A percentile compares a stretch with the other conserved stretches of the same genome.
Evolutionary conservation across 1,140 invertebrate species (phyloP).

Genomic region (Megalopta genalis): DNA sequence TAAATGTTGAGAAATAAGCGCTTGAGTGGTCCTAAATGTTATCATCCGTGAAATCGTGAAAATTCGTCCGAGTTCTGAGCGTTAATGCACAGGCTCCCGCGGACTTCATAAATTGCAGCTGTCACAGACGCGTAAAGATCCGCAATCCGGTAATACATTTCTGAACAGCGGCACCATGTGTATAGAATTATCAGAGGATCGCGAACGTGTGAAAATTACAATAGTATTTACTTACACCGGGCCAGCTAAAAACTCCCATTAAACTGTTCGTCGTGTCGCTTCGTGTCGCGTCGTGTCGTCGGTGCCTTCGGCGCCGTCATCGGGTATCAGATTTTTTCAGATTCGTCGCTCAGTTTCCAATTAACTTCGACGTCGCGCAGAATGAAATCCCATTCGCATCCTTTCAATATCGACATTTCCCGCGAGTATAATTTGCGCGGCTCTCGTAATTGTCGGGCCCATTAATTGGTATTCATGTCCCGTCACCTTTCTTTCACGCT

Average conservation of each 20-base stretch:
- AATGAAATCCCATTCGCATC: neutral
- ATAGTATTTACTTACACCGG: neutral
- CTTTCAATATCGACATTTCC: constrained; percentile 2
- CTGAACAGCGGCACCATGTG: too few relatives aligned
- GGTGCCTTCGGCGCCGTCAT: neutral
- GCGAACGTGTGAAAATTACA: neutral
- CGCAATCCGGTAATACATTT: too few relatives aligned
- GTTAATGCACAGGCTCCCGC: too few relatives aligned
- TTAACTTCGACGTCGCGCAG: constrained; percentile 6
- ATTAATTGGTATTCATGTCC: constrained; percentile 12
- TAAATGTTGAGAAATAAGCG: too few relatives aligned
- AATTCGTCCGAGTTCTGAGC: too few relatives aligned
- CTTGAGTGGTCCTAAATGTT: too few relatives aligned
- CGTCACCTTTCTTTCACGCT: neutral
- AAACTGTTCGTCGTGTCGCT: neutral
- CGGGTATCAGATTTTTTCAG: neutral
- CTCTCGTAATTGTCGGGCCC: neutral
- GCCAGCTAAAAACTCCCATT: neutral
- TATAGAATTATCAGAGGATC: too few relatives aligned
- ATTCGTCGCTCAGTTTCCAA: constrained; percentile 17
- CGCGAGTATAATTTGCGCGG: neutral
- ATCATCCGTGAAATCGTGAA: too few relatives aligned
- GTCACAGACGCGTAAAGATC: too few relatives aligned
- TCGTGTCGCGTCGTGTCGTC: too few relatives aligned
- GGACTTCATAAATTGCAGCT: too few relatives aligned